Conservation (phyloP, 2,888 invertebrate genomes). For the Eumacrocentrus americanus region DNA sequence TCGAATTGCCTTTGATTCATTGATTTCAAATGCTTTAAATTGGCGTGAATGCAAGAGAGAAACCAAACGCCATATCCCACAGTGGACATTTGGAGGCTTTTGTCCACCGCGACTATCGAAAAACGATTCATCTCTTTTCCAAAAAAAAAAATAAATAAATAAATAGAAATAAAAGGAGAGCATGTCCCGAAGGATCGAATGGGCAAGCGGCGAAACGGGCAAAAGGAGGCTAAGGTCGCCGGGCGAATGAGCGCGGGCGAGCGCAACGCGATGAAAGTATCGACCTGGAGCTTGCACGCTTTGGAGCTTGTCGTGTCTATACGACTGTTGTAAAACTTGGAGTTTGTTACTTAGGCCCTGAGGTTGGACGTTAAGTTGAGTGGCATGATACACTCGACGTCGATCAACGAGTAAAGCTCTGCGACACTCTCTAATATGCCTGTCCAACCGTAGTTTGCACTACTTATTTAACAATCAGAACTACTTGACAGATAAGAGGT, state of each 20-base stretch:
- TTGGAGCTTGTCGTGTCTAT: not conserved
- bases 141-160: conserved; percentile 11
- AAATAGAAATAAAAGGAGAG: too few species aligned
- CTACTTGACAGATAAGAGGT: not conserved
- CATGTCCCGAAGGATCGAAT: conserved; percentile 26
- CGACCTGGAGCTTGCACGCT: conserved; percentile 25
- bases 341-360: not conserved
- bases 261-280: conserved; percentile 31
- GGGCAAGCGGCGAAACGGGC: conserved; percentile 18
- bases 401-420: not conserved
- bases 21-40: conserved; percentile 12
- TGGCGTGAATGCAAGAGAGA: not conserved
- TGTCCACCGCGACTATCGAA: conserved; percentile 24
- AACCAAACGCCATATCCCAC: conserved; percentile 10
- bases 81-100: conserved; percentile 13
- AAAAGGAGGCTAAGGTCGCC: conserved; percentile 29
- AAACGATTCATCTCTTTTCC: conserved; percentile 24
- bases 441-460: not conserved
- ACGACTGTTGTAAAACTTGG: not conserved
- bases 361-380: not conserved
- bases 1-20: not conserved
- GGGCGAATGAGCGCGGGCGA: conserved; percentile 17
- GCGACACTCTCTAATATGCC: too few species aligned
- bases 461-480: not conserved
- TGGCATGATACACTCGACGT: not conserved